Percentiles rank a stretch among this genome's conserved stretches.
Evolutionary conservation across 2,888 invertebrate genomes (phyloP).

Genomic region (Lomographa bimaculata): DNA sequence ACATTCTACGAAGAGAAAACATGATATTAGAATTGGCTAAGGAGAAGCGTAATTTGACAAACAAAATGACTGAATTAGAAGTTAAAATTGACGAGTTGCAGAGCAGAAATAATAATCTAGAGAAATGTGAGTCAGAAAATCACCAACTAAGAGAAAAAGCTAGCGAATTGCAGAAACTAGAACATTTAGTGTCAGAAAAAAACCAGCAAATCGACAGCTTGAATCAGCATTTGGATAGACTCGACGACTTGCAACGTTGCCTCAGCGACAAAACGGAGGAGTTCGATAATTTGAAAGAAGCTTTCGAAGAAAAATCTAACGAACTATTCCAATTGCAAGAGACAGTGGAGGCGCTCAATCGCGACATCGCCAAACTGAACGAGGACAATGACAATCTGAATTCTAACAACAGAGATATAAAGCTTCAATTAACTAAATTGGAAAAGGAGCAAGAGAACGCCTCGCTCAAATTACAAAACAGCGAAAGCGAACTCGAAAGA

Average conservation of each 20-base stretch:
- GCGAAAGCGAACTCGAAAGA: conserved; percentile 64
- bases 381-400: conserved; percentile 70
- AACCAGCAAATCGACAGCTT: conserved; percentile 79
- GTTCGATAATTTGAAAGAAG: conserved; percentile 70
- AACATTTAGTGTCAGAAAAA: conserved; percentile 81
- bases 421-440: conserved; percentile 62
- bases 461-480: conserved; percentile 65
- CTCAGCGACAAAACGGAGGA: conserved; percentile 77
- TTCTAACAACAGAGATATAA: conserved; percentile 62
- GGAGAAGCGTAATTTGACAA: conserved; percentile 81
- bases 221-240: conserved; percentile 74
- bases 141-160: conserved; percentile 77
- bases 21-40: conserved; percentile 83
- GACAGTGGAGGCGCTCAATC: conserved; percentile 58
- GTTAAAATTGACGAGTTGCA: conserved; percentile 77
- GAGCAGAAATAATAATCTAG: conserved; percentile 63
- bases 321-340: conserved; percentile 70
- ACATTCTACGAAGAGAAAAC: conserved; percentile 81
- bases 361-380: conserved; percentile 64
- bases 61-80: conserved; percentile 73
- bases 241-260: conserved; percentile 76
- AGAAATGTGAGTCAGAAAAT: conserved; percentile 66
- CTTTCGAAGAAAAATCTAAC: conserved; percentile 72
- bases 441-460: conserved; percentile 76
- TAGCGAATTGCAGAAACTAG: conserved; percentile 72